Percentiles rank a stretch among this genome's conserved stretches.
Conservation (phyloP, 2,113 vertebrate genomes). For the Felis chaus region DNA sequence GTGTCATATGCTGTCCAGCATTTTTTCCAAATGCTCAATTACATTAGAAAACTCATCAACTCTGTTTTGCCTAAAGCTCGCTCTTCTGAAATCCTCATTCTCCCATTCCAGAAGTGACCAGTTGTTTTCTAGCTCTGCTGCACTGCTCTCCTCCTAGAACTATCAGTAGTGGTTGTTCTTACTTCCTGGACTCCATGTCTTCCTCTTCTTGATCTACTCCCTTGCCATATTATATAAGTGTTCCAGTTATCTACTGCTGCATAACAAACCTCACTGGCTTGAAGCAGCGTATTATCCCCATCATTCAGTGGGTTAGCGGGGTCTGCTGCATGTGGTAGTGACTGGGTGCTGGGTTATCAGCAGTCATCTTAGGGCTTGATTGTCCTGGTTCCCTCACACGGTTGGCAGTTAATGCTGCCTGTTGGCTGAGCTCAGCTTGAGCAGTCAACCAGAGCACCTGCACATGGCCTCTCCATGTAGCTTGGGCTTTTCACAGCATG, state of each 20-base stretch:
- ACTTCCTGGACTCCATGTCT: background rate
- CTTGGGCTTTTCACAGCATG: background rate
- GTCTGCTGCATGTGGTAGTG: no score
- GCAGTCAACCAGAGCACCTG: background rate
- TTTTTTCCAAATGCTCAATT: background rate
- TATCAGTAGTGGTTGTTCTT: background rate
- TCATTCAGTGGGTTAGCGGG: background rate
- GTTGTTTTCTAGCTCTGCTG: background rate
- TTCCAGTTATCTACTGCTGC: background rate
- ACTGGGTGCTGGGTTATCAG: background rate
- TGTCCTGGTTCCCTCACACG: background rate
- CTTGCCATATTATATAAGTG: background rate
- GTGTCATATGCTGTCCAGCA: background rate
- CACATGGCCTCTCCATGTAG: accelerated
- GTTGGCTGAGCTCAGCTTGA: background rate
- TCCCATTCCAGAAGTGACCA: background rate
- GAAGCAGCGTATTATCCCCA: background rate
- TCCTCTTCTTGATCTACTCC: background rate
- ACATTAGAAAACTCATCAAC: background rate
- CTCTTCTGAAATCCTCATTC: background rate
- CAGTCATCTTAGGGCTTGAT: background rate
- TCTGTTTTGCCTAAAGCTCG: background rate
- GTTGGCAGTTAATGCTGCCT: no score
- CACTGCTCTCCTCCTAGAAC: background rate
- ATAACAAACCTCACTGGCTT: background rate